Evolutionary conservation across 2,113 vertebrate genomes (phyloP).

Genomic region (Neogobius melanostomus): DNA sequence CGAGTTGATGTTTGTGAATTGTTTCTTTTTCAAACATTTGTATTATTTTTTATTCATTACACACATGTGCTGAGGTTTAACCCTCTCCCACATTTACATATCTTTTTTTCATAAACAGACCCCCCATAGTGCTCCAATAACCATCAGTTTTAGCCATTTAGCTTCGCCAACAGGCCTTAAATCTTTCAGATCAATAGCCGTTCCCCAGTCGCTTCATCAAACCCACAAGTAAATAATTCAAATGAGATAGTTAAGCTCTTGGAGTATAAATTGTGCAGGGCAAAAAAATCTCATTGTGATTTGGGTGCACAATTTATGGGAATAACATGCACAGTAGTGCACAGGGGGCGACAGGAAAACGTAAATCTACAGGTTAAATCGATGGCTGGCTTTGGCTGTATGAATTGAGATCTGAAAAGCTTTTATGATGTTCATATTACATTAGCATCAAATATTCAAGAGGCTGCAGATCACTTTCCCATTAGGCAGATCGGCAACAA

Average conservation of each 20-base stretch:
- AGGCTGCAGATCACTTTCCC: slow-evolving; percentile 49
- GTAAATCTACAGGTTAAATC: slow-evolving; percentile 68
- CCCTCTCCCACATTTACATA: slow-evolving; percentile 16
- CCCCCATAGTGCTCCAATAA: slow-evolving; percentile 41
- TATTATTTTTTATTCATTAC: background rate
- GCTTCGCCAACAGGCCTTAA: slow-evolving; percentile 69
- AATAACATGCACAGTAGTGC: slow-evolving; percentile 36
- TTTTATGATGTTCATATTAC: slow-evolving; percentile 67
- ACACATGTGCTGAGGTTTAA: background rate
- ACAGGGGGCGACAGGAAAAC: slow-evolving; percentile 17
- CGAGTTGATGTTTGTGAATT: no score
- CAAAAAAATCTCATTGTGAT: slow-evolving; percentile 56
- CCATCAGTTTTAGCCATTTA: slow-evolving; percentile 57
- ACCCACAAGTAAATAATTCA: slow-evolving; percentile 77
- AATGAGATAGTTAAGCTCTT: slow-evolving; percentile 69
- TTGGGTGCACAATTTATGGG: slow-evolving; percentile 50
- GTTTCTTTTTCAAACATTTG: no score
- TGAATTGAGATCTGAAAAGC: slow-evolving; percentile 67
- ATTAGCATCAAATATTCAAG: slow-evolving; percentile 73
- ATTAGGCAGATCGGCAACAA: slow-evolving; percentile 40
- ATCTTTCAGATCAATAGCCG: slow-evolving; percentile 73
- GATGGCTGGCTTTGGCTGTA: slow-evolving; percentile 58
- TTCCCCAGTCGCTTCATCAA: slow-evolving; percentile 68
- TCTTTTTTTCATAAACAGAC: slow-evolving; percentile 44
- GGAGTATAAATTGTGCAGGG: slow-evolving; percentile 63